Evolutionary conservation across 2,113 vertebrate species (phyloP).

Genomic region (Planiliza haematocheilus): DNA sequence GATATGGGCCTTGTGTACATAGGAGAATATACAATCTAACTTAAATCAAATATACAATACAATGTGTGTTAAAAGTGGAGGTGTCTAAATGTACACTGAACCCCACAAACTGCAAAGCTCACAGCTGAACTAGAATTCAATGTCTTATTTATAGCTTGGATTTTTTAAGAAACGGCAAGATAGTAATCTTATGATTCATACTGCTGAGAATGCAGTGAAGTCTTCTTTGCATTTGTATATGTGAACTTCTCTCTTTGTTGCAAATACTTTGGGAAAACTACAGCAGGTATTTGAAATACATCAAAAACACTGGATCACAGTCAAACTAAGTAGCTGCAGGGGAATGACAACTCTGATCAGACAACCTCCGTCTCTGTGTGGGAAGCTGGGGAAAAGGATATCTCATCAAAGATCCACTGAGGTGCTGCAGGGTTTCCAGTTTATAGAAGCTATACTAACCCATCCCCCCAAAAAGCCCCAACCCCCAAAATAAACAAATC

Average conservation of each 20-base stretch:
- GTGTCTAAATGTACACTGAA: background rate
- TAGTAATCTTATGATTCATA: constrained; percentile 24
- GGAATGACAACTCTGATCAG: constrained; percentile 65
- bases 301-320: constrained; percentile 71
- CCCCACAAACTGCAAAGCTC: background rate
- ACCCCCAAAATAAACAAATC: constrained; percentile 59
- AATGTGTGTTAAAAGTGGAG: background rate
- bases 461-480: constrained; percentile 20
- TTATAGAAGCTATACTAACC: constrained; percentile 57
- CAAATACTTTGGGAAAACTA: constrained; percentile 61
- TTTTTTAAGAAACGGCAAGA: constrained; percentile 1
- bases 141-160: constrained; percentile 22
- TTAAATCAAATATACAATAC: background rate
- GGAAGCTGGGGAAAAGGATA: constrained; percentile 64
- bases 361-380: constrained; percentile 57
- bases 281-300: constrained; percentile 69
- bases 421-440: constrained; percentile 58
- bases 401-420: constrained; percentile 63
- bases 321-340: constrained; percentile 71
- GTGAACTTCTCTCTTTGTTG: constrained; percentile 56
- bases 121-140: constrained; percentile 6
- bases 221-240: constrained; percentile 40
- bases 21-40: background rate
- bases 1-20: background rate
- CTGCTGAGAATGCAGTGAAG: constrained; percentile 20